These are phyloP conservation scores for Sceliomorpha sp. DNA, from an alignment of 2,888 invertebrate species.

Conservation along the genomic window DNA sequence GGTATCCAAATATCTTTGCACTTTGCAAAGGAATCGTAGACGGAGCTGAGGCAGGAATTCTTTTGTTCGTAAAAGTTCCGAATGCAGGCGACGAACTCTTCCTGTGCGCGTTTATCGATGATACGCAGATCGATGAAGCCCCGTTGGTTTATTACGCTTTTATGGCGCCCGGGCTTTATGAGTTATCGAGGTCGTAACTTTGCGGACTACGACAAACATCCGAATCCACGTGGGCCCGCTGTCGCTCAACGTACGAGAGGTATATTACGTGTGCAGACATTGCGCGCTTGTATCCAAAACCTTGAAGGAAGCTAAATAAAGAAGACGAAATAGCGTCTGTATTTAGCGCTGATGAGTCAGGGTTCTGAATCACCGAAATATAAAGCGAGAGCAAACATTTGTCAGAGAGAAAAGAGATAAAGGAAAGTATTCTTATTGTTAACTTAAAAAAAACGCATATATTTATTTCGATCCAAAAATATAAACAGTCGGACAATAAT, in stretches of 20 bases:
- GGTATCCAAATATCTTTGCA: conserved; percentile 1
- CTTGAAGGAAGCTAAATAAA: no score
- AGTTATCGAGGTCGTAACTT: conserved; percentile 25
- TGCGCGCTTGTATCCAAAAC: neutral
- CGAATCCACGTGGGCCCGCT: neutral
- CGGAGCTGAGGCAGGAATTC: neutral
- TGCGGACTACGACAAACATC: neutral
- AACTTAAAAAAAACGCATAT: no score
- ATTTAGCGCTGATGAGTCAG: no score
- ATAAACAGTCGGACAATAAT: no score
- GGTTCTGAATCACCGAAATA: no score
- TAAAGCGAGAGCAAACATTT: no score
- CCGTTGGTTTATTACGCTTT: conserved; percentile 26
- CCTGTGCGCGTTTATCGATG: conserved; percentile 4
- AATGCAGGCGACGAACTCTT: conserved; percentile 6
- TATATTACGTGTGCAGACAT: neutral
- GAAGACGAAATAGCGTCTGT: no score
- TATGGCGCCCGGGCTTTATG: conserved; percentile 30
- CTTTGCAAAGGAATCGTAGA: neutral
- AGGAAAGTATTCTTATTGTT: no score
- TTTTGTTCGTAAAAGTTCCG: neutral
- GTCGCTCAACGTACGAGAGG: neutral
- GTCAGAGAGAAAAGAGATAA: no score
- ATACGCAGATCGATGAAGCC: conserved; percentile 2
- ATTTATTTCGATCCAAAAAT: no score